These are phyloP conservation scores for Agrochola circellaris DNA, from an alignment of 2,888 invertebrate species.

Conservation along the genomic window DNA sequence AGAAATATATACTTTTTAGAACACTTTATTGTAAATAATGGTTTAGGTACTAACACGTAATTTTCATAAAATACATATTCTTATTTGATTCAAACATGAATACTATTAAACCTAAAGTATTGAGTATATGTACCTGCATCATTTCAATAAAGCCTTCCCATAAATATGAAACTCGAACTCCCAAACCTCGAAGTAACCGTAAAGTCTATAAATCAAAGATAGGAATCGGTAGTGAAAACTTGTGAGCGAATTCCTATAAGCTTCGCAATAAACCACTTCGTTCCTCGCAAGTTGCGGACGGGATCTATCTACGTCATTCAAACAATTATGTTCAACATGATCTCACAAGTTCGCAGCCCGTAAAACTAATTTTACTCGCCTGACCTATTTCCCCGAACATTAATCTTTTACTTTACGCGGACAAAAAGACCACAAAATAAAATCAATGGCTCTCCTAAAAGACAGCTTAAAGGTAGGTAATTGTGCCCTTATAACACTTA, in stretches of 20 bases:
- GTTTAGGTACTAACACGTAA: neutral
- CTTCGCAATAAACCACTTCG: slow-evolving; percentile 56
- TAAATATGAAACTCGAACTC: slow-evolving; percentile 21
- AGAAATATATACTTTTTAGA: neutral
- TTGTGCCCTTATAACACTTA: slow-evolving; percentile 51
- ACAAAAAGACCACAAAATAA: slow-evolving; percentile 38
- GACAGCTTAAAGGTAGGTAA: slow-evolving; percentile 23
- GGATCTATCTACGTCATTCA: slow-evolving; percentile 56
- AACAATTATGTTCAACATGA: slow-evolving; percentile 59
- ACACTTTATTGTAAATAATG: neutral
- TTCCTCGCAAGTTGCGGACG: slow-evolving; percentile 44
- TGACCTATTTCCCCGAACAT: slow-evolving; percentile 51
- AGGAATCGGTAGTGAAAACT: slow-evolving; percentile 53
- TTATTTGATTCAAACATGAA: neutral
- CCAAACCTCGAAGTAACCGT: slow-evolving; percentile 11
- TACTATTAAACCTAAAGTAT: neutral
- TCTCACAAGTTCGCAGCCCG: slow-evolving; percentile 37
- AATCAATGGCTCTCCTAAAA: slow-evolving; percentile 29
- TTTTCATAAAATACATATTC: neutral
- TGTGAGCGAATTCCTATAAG: slow-evolving; percentile 59
- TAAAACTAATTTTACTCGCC: slow-evolving; percentile 54
- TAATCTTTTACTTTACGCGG: slow-evolving; percentile 35
- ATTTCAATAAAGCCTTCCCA: slow-evolving; percentile 23
- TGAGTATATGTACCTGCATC: neutral
- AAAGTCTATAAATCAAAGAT: slow-evolving; percentile 49